phyloP scores from a whole-genome alignment of 2,797 vertebrate genomes.

The Acestrorhynchus altus region DNA sequence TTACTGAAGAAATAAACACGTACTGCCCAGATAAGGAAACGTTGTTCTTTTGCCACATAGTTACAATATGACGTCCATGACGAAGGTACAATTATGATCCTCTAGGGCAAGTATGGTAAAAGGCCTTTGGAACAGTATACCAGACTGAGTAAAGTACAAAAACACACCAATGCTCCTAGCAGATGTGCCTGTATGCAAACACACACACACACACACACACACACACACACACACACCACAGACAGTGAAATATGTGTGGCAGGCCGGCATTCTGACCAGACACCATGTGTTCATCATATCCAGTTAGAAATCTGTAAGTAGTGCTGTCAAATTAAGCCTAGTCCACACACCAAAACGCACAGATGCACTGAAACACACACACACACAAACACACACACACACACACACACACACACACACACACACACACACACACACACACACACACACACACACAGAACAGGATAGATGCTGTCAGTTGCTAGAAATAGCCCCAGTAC shows the following conservation, averaged over 20 bases:
- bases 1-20: no score
- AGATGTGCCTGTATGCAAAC: not conserved
- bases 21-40: no score
- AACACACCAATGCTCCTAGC: constrained; percentile 6
- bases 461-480: constrained; percentile 35
- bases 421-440: constrained; percentile 16
- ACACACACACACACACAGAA: constrained; percentile 13
- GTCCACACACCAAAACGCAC: constrained; percentile 4
- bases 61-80: no score
- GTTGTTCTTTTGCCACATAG: no score
- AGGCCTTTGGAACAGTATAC: not conserved
- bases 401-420: constrained; percentile 11
- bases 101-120: not conserved
- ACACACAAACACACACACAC: constrained; percentile 15
- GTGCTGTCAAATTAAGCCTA: not conserved
- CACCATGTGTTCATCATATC: constrained; percentile 1
- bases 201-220: constrained; percentile 22
- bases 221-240: constrained; percentile 21
- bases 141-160: not conserved
- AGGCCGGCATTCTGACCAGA: not conserved
- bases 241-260: not conserved
- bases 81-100: not conserved
- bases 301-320: constrained; percentile 11
- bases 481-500: constrained; percentile 50
- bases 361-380: constrained; percentile 7